Evolutionary conservation across 1,140 invertebrate genomes (phyloP).

Genomic region (Ceratosolen fusciceps): DNA sequence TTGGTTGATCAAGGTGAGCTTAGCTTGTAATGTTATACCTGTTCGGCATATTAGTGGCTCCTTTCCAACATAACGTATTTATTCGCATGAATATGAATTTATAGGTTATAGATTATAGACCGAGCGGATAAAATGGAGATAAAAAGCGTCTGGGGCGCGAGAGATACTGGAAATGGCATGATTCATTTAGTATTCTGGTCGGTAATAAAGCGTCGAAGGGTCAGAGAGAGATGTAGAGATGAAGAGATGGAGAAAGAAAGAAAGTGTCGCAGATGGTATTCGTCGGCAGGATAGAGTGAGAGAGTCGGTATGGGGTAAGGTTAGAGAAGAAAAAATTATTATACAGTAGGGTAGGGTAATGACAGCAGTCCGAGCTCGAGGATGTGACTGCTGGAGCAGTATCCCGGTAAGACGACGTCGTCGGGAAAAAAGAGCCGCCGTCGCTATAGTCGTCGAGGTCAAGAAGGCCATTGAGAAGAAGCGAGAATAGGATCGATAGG

Average conservation of each 20-base stretch:
- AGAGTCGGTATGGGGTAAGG: neutral
- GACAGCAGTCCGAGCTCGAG: neutral
- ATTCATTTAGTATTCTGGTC: neutral
- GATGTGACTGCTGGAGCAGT: neutral
- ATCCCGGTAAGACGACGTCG: conserved; percentile 48
- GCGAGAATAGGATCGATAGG: conserved; percentile 18
- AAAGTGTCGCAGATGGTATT: neutral
- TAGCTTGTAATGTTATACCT: no score
- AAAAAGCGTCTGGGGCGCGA: neutral
- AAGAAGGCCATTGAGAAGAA: neutral
- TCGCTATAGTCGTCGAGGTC: conserved; percentile 36
- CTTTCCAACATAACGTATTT: neutral
- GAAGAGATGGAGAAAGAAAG: neutral
- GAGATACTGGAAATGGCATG: conserved; percentile 4
- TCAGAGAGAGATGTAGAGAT: neutral
- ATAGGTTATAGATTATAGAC: conserved; percentile 1
- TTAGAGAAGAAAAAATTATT: conserved; percentile 24
- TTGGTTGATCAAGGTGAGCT: no score
- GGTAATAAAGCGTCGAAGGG: conserved; percentile 15
- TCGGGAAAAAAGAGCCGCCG: conserved; percentile 46
- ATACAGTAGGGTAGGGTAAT: conserved; percentile 12
- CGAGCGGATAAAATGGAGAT: neutral
- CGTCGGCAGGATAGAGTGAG: neutral
- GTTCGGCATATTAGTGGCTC: no score
- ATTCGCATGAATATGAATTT: neutral